phyloP scores from a whole-genome alignment of 35 echinoderm and acorn worm genomes.

The Hemicentrotus pulcherrimus region DNA sequence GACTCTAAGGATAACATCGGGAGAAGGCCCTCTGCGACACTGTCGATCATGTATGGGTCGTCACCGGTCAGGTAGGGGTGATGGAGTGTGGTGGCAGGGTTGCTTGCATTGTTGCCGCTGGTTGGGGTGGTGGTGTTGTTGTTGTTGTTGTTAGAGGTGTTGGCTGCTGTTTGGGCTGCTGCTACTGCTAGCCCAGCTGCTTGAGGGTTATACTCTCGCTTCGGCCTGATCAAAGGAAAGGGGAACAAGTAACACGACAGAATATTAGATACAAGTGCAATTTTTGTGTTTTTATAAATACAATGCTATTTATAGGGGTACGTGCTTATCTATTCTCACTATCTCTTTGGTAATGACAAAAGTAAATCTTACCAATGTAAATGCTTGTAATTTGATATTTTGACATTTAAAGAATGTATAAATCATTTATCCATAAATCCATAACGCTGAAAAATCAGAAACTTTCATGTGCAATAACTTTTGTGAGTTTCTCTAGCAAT shows the following conservation, averaged over 20 bases:
- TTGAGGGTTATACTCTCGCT: constrained; percentile 53
- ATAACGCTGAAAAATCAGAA: no score
- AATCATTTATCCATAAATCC: no score
- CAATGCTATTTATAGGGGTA: no score
- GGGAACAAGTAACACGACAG: not conserved
- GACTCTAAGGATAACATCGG: constrained; percentile 88
- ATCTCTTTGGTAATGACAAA: no score
- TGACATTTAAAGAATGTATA: no score
- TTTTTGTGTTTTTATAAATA: no score
- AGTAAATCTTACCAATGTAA: no score
- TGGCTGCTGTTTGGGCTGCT: not conserved
- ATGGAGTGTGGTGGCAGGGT: constrained; percentile 26
- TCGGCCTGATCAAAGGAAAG: constrained; percentile 61
- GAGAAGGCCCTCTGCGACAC: constrained; percentile 80
- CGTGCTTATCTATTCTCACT: no score
- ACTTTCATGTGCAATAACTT: no score
- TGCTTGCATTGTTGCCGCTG: constrained; percentile 34
- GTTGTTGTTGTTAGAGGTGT: not conserved
- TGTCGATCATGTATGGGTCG: constrained; percentile 90
- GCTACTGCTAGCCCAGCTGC: not conserved
- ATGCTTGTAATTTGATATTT: no score
- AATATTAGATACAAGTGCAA: no score
- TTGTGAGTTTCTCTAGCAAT: no score
- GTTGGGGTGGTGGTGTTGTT: not conserved
- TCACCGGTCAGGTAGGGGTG: constrained; percentile 78